Evolutionary conservation across 2,888 invertebrate genomes (phyloP).

Genomic region (Agrilus cyanescens): DNA sequence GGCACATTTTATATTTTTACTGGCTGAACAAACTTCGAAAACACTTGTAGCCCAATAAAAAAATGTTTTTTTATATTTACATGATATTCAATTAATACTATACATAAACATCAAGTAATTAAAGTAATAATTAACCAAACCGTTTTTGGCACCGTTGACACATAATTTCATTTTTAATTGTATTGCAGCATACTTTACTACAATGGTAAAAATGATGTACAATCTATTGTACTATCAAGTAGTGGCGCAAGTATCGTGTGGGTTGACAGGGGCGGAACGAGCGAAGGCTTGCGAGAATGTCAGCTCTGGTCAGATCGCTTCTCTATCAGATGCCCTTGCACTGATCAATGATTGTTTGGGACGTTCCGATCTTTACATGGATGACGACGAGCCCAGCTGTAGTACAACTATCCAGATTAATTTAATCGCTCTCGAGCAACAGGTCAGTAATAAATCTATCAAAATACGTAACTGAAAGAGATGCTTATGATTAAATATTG

Average conservation of each 20-base stretch:
- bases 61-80: no score
- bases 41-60: no score
- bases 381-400: constrained; percentile 37
- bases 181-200: constrained; percentile 72
- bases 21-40: no score
- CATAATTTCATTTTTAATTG: constrained; percentile 1
- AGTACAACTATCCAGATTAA: constrained; percentile 26
- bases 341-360: constrained; percentile 40
- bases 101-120: no score
- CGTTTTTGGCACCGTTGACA: no score
- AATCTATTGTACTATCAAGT: constrained; percentile 85
- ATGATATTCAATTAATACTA: no score
- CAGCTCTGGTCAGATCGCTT: constrained; percentile 23
- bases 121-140: no score
- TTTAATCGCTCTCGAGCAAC: constrained; percentile 34
- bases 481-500: no score
- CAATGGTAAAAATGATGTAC: constrained; percentile 77
- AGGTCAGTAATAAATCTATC: constrained; percentile 20
- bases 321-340: constrained; percentile 33
- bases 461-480: no score
- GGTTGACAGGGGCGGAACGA: constrained; percentile 52
- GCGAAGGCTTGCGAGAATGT: constrained; percentile 31
- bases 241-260: constrained; percentile 64
- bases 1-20: no score
- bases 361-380: constrained; percentile 49